These are phyloP conservation scores for Glossophaga mutica DNA, from an alignment of 2,797 vertebrate species.

Conservation along the genomic window DNA sequence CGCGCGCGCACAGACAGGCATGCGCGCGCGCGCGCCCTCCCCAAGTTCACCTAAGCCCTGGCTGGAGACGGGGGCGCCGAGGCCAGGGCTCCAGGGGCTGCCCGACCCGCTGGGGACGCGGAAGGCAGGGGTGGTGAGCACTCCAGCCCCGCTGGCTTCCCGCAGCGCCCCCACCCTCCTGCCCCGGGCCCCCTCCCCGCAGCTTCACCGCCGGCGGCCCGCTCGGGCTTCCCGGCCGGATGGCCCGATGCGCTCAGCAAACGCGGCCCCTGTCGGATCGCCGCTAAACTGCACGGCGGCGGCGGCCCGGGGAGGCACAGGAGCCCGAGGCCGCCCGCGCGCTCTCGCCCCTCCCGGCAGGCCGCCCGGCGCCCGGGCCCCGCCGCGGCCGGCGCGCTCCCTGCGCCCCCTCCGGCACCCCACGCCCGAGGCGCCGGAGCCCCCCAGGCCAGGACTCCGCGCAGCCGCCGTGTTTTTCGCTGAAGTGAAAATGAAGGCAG, in stretches of 20 bases:
- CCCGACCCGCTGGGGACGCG: background rate
- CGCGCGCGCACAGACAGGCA: background rate
- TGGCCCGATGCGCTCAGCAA: conserved; percentile 81
- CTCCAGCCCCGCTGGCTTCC: background rate
- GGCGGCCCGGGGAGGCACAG: conserved; percentile 21
- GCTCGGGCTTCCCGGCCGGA: conserved; percentile 69
- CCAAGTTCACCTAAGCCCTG: conserved; percentile 78
- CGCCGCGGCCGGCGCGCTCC: background rate
- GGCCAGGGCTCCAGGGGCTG: conserved; percentile 24
- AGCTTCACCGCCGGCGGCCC: conserved; percentile 40
- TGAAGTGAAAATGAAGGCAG: conserved; percentile 83
- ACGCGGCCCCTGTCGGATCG: conserved; percentile 85
- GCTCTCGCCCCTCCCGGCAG: conserved; percentile 24
- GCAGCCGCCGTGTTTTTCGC: conserved; percentile 78
- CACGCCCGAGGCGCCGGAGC: background rate
- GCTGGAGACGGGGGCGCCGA: background rate
- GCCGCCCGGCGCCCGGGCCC: background rate
- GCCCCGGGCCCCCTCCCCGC: background rate
- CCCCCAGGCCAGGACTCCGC: conserved; percentile 16
- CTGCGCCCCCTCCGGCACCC: background rate
- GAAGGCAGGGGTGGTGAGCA: background rate
- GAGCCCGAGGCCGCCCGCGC: conserved; percentile 31
- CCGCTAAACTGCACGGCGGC: conserved; percentile 82
- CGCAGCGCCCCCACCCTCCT: conserved; percentile 32
- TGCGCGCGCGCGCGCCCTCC: conserved; percentile 55